phyloP scores from a whole-genome alignment of 2,113 vertebrate genomes.

The Spizaetus ornatus region DNA sequence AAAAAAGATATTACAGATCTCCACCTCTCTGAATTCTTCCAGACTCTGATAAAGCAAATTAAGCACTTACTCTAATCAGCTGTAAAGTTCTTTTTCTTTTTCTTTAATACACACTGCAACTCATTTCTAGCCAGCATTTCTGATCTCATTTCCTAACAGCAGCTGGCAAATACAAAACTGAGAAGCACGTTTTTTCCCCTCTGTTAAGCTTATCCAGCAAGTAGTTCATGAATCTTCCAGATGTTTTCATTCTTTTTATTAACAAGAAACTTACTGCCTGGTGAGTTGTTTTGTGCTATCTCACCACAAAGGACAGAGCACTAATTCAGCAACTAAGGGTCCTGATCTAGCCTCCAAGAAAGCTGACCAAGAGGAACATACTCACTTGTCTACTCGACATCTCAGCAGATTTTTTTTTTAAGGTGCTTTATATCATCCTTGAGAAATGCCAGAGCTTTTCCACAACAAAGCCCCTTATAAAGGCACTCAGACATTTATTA shows the following conservation, averaged over 20 bases:
- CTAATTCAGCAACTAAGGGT: neutral
- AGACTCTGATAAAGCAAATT: neutral
- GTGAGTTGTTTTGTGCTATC: neutral
- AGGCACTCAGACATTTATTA: neutral
- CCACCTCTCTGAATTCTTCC: neutral
- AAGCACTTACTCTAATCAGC: neutral
- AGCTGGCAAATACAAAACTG: neutral
- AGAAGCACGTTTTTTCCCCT: neutral
- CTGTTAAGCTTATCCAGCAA: neutral
- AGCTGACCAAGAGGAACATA: neutral
- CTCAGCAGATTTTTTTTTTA: neutral
- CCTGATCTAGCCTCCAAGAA: neutral
- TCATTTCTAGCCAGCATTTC: neutral
- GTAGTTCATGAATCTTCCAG: neutral
- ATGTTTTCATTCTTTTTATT: neutral
- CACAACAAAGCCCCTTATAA: neutral
- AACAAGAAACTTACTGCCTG: neutral
- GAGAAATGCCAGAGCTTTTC: neutral
- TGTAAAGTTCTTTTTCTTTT: neutral
- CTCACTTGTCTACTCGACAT: neutral
- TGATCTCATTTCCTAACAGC: slow-evolving; percentile 17
- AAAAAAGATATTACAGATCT: neutral
- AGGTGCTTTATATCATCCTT: neutral
- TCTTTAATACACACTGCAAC: neutral
- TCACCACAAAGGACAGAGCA: neutral